phyloP scores from a whole-genome alignment of 1,140 invertebrate species.

The Oppia nitens region DNA sequence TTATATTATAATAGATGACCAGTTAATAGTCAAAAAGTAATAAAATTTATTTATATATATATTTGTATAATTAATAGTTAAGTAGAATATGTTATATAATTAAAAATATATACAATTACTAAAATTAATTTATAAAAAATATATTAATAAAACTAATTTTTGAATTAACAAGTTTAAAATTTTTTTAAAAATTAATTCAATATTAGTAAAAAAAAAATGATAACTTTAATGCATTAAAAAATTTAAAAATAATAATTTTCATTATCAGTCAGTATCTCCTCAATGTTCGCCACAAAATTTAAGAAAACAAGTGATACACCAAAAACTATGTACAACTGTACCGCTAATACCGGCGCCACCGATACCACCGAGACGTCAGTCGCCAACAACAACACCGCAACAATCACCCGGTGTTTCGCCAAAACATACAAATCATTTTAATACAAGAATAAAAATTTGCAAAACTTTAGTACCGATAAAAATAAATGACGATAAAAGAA shows the following conservation, averaged over 20 bases:
- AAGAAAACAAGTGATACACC: slow-evolving; percentile 26
- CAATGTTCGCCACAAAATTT: slow-evolving; percentile 32
- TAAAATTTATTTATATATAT: too few relatives aligned
- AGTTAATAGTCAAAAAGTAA: too few relatives aligned
- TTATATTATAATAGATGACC: too few relatives aligned
- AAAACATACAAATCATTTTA: slow-evolving; percentile 13
- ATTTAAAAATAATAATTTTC: slow-evolving; percentile 17
- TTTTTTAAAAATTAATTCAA: slow-evolving; percentile 22
- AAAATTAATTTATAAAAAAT: too few relatives aligned
- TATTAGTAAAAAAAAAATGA: slow-evolving; percentile 1
- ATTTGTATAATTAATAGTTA: too few relatives aligned
- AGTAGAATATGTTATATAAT: too few relatives aligned
- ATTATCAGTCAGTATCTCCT: slow-evolving; percentile 41
- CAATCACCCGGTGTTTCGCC: slow-evolving; percentile 23
- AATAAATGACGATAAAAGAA: not conserved
- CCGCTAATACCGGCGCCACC: slow-evolving; percentile 22
- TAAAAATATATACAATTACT: too few relatives aligned
- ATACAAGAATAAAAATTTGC: not conserved
- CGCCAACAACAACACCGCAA: slow-evolving; percentile 32
- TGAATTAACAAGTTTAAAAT: too few relatives aligned
- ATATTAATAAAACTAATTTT: too few relatives aligned
- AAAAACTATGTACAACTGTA: slow-evolving; percentile 27
- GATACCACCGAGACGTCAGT: slow-evolving; percentile 39
- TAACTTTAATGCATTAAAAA: not conserved
- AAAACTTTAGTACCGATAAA: not conserved